Evolutionary conservation across 92 coral and sea anemone species (phyloP), one percentile per base, ranked within the genome.

Genomic region (Actinostola sp.): DNA sequence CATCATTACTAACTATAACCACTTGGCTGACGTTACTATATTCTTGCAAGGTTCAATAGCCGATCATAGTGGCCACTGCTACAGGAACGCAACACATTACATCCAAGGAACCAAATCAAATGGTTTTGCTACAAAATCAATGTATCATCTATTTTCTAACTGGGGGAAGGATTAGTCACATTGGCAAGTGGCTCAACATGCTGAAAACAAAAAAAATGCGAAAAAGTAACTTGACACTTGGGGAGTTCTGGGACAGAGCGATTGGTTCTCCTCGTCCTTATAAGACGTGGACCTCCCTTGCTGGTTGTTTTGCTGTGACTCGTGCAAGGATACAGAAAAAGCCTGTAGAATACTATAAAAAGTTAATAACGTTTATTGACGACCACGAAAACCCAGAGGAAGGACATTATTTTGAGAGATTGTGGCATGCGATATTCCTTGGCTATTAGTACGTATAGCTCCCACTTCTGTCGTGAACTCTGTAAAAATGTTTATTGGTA

Each of bases 391-490:
- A 82, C 17, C 88, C 88, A 0, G 92, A 82, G 54, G 92, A 86
- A 66, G 88, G 88, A 2, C 92, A 82, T 50, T 86, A 86, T 21
- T 76, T 86, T 30, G 92, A 86, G 60, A 28, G 92, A 54, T 48
- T 82, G 29, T 86, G 92, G 87, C 31, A 31, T 44, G 67, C 61
- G 0, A 66, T 82, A 59, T 66, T 82, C 39, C 70, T 53, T 70
- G 68, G 30, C 14, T 6, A 38, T 62, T 62, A 26, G n/a, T n/a
- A n/a, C n/a, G n/a, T n/a, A n/a, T n/a, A n/a, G n/a, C n/a, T n/a
- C n/a, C n/a, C n/a, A n/a, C n/a, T n/a, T n/a, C n/a, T n/a, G n/a
- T n/a, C n/a, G n/a, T n/a, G n/a, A n/a, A n/a, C n/a, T n/a, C n/a
- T n/a, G n/a, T n/a, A n/a, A n/a, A n/a, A n/a, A n/a, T n/a, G n/a